Evolutionary conservation across 2,113 vertebrate genomes (phyloP).

Genomic region (Camelus bactrianus): DNA sequence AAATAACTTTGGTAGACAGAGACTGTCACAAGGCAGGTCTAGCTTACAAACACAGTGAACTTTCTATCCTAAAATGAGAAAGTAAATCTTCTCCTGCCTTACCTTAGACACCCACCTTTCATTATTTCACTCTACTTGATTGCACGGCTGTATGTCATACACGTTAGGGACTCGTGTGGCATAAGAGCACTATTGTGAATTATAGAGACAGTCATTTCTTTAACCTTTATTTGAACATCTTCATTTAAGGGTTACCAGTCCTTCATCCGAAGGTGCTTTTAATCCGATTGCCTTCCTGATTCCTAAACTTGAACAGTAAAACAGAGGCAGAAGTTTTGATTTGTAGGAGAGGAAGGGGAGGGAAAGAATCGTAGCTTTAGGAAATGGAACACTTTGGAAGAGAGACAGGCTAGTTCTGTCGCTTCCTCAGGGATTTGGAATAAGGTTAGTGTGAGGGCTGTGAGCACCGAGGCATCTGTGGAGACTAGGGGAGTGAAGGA

Average conservation of each 20-base stretch:
- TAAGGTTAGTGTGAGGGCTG: not conserved
- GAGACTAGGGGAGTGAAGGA: not conserved
- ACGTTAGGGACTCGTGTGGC: not conserved
- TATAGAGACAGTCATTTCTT: not conserved
- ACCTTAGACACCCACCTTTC: no score
- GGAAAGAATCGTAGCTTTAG: not conserved
- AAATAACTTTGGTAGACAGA: not conserved
- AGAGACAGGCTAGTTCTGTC: not conserved
- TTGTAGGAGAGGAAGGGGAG: not conserved
- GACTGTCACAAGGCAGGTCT: not conserved
- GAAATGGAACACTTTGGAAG: not conserved
- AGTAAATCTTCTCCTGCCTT: not conserved
- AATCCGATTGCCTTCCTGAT: not conserved
- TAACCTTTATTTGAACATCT: not conserved
- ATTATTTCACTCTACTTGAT: not conserved
- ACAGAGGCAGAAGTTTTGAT: not conserved
- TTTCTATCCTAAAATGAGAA: not conserved
- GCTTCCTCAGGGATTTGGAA: not conserved
- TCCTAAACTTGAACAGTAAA: not conserved
- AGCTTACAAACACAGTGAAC: not conserved
- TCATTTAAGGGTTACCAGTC: not conserved
- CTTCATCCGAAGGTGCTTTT: not conserved
- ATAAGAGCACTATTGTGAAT: not conserved
- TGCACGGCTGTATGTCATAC: fast-evolving
- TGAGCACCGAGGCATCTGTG: not conserved